Conservation (phyloP, 1,140 invertebrate species). For the Drosophila virilis region DNA sequence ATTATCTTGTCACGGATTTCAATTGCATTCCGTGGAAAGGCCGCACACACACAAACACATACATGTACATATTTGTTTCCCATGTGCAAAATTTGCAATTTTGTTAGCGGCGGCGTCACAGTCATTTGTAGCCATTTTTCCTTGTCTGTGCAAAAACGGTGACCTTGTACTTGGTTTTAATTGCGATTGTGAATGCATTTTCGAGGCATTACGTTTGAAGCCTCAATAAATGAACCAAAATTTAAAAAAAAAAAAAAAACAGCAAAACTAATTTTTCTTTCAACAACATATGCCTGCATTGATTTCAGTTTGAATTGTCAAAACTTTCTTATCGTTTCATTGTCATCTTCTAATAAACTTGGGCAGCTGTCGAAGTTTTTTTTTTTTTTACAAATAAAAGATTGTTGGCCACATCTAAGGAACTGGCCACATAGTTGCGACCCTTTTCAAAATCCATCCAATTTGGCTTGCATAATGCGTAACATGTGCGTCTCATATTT, state of each 20-base stretch:
- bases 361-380: conserved; percentile 32
- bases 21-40: conserved; percentile 72
- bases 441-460: conserved; percentile 68
- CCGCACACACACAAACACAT: conserved; percentile 27
- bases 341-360: conserved; percentile 30
- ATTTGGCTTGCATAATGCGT: conserved; percentile 41
- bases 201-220: conserved; percentile 13
- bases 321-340: conserved; percentile 13
- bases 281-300: conserved; percentile 16
- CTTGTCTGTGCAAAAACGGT: conserved; percentile 62
- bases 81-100: conserved; percentile 78
- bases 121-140: conserved; percentile 57
- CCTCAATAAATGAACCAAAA: conserved; percentile 15
- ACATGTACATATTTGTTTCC: conserved; percentile 41
- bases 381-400: conserved; percentile 29
- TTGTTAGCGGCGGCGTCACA: conserved; percentile 65
- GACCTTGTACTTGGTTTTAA: conserved; percentile 78
- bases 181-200: conserved; percentile 63
- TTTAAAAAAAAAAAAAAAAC: not conserved
- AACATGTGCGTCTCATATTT: conserved; percentile 65
- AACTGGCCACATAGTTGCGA: conserved; percentile 17
- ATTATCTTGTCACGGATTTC: conserved; percentile 77
- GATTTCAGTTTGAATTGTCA: not conserved
- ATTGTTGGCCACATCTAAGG: conserved; percentile 20
- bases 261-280: not conserved